Evolutionary conservation across 2,113 vertebrate species (phyloP).

Genomic region (Salvelinus alpinus): DNA sequence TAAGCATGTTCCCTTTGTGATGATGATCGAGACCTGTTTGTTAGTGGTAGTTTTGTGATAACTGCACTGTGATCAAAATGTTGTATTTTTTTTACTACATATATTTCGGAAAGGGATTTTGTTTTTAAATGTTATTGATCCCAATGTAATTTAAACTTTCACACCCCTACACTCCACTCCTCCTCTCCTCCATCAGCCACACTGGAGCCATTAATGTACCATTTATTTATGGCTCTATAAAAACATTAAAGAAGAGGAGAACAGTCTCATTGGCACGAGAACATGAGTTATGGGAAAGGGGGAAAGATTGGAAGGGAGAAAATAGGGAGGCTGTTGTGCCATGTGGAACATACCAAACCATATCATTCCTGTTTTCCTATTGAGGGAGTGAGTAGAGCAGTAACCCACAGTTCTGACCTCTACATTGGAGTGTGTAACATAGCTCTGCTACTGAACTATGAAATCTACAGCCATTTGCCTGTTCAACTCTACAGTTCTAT

Average conservation of each 20-base stretch:
- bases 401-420: neutral
- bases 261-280: conserved; percentile 51
- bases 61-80: too few relatives aligned
- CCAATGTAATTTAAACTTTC: too few relatives aligned
- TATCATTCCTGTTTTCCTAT: neutral
- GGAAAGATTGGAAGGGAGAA: neutral
- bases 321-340: neutral
- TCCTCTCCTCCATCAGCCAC: conserved; percentile 35
- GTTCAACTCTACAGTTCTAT: neutral
- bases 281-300: conserved; percentile 16
- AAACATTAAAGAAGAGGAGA: conserved; percentile 59
- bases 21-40: too few relatives aligned
- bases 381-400: neutral
- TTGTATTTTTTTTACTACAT: too few relatives aligned
- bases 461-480: neutral
- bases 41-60: too few relatives aligned
- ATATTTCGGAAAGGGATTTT: too few relatives aligned
- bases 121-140: too few relatives aligned
- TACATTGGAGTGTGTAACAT: too few relatives aligned
- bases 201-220: conserved; percentile 68
- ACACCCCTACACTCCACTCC: too few relatives aligned
- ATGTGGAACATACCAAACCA: neutral
- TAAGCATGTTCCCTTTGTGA: too few relatives aligned
- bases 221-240: conserved; percentile 68
- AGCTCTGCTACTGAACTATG: too few relatives aligned